phyloP scores from a whole-genome alignment of 2,113 vertebrate species.

The Tapirus terrestris region DNA sequence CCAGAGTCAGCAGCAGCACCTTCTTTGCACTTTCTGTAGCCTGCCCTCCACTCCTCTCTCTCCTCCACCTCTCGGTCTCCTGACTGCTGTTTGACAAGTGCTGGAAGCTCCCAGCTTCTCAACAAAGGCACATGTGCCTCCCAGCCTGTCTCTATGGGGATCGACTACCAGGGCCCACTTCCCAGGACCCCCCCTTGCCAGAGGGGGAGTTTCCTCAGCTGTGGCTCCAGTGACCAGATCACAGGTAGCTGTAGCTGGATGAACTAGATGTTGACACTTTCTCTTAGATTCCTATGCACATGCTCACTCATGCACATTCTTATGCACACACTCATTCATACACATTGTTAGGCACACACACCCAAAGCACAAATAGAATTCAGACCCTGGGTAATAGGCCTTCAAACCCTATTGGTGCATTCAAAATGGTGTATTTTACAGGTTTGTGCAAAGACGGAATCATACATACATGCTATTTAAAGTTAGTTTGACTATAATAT shows the following conservation, averaged over 20 bases:
- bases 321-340: rapidly evolving
- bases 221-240: not conserved
- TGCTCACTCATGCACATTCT: rapidly evolving
- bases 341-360: not conserved
- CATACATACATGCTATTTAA: not conserved
- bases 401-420: too few relatives aligned
- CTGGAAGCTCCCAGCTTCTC: not conserved
- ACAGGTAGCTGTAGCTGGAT: not conserved
- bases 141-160: not conserved
- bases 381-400: not conserved
- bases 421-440: not conserved
- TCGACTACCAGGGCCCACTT: not conserved
- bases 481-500: not conserved
- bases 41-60: not conserved
- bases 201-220: not conserved
- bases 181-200: not conserved
- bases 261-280: rapidly evolving
- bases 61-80: not conserved
- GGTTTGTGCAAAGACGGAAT: not conserved
- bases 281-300: not conserved
- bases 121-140: not conserved
- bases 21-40: rapidly evolving
- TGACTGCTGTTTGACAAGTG: not conserved
- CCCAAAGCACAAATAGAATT: not conserved
- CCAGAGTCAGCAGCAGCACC: rapidly evolving